Evolutionary conservation across 2,113 vertebrate species (phyloP).

Genomic region (Tautogolabrus adspersus): DNA sequence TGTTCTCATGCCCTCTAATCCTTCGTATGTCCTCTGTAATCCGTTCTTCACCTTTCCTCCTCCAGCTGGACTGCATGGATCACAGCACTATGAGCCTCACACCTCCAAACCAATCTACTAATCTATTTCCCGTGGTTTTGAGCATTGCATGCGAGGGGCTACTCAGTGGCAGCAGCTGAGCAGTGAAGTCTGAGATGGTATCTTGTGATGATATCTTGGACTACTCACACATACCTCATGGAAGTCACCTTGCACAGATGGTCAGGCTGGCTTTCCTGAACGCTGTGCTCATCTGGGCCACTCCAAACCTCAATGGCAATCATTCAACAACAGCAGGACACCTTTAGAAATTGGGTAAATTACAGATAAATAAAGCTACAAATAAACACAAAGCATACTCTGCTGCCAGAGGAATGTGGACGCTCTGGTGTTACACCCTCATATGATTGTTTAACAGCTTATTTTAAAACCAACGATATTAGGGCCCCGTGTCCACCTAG

Average conservation of each 20-base stretch:
- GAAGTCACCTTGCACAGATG: slow-evolving; percentile 72
- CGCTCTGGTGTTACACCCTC: not conserved
- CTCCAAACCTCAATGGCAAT: slow-evolving; percentile 16
- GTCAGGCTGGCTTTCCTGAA: slow-evolving; percentile 9
- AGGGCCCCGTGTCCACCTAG: too few relatives aligned
- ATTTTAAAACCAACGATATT: not conserved
- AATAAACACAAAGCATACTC: not conserved
- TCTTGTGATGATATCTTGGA: slow-evolving; percentile 57
- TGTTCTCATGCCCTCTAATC: slow-evolving; percentile 4
- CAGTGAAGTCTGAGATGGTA: slow-evolving; percentile 57
- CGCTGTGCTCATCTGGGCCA: slow-evolving; percentile 23
- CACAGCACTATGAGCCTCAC: slow-evolving; percentile 4
- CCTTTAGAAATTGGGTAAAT: not conserved
- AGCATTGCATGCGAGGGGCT: slow-evolving; percentile 23
- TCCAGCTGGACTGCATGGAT: slow-evolving; percentile 27
- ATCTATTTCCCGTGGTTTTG: slow-evolving; percentile 44
- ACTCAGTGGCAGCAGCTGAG: slow-evolving; percentile 50
- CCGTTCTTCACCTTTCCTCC: slow-evolving; percentile 27
- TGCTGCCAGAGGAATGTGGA: not conserved
- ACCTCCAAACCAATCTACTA: slow-evolving; percentile 37
- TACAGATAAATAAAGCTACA: not conserved
- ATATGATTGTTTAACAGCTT: not conserved
- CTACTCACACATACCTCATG: slow-evolving; percentile 14
- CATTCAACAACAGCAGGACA: not conserved
- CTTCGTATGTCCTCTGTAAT: slow-evolving; percentile 21